Conservation (phyloP, 2,113 vertebrate species). For the Acinonyx jubatus region DNA sequence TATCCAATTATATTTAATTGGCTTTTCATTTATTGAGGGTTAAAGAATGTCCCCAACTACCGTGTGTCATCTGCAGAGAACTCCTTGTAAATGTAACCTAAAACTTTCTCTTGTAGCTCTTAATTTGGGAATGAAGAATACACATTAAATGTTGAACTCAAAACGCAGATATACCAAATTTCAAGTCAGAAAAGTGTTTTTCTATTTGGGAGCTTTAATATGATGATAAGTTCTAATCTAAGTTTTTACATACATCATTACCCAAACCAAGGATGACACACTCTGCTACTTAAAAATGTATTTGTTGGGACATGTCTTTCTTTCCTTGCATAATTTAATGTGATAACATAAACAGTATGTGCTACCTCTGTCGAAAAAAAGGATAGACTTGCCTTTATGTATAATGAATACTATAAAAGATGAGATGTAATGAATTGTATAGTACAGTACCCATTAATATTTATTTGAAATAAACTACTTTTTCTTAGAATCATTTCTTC, state of each 20-base stretch:
- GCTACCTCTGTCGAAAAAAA: not conserved
- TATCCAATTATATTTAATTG: not conserved
- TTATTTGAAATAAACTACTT: not conserved
- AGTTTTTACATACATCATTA: constrained; percentile 18
- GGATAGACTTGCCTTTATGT: not conserved
- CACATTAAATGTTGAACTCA: constrained; percentile 29
- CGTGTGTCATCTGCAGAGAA: not conserved
- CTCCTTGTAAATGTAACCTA: not conserved
- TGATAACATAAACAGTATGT: constrained; percentile 34
- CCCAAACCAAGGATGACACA: constrained; percentile 45
- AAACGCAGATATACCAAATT: not conserved
- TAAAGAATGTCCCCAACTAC: not conserved
- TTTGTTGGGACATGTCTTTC: constrained; percentile 42
- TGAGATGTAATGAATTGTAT: not conserved
- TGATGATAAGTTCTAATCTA: constrained; percentile 3
- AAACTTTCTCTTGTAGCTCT: not conserved
- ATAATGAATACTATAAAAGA: constrained; percentile 9
- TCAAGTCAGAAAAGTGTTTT: not conserved
- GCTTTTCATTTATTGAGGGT: not conserved
- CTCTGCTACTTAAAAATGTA: constrained; percentile 40
- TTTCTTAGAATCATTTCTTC: not conserved
- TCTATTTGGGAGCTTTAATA: not conserved
- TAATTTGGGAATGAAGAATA: not conserved
- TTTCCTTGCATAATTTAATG: constrained; percentile 55
- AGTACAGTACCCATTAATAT: not conserved